Percentiles rank a stretch among this genome's conserved stretches.
phyloP scores from a whole-genome alignment of 1,140 invertebrate species.

The Drosophila lacteicornis region DNA sequence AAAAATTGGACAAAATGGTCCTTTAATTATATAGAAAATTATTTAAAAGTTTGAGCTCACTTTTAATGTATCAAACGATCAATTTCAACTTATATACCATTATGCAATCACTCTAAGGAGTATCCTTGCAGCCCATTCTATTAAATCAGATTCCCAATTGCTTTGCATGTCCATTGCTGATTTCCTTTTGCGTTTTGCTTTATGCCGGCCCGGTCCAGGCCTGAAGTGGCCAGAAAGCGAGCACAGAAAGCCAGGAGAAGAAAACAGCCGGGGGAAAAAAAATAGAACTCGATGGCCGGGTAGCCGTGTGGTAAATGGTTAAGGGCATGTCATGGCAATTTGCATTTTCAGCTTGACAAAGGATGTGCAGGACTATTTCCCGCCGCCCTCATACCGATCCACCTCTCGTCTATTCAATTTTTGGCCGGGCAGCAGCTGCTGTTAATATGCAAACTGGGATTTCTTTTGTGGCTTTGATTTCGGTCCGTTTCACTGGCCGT shows the following conservation, averaged over 20 bases:
- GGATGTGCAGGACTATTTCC: conserved; percentile 69
- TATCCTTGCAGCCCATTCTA: neutral
- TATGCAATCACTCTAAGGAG: conserved; percentile 9
- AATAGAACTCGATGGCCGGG: conserved; percentile 40
- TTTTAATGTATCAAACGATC: neutral
- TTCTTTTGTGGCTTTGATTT: conserved; percentile 84
- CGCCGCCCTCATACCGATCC: neutral
- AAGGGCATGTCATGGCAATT: conserved; percentile 82
- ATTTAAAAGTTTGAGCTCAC: no score
- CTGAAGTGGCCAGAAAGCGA: conserved; percentile 32
- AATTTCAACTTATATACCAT: neutral
- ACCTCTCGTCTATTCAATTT: conserved; percentile 53
- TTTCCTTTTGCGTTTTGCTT: conserved; percentile 78
- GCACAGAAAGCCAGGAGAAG: conserved; percentile 34
- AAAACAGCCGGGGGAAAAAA: conserved; percentile 31
- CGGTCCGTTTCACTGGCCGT: conserved; percentile 29
- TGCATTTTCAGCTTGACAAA: conserved; percentile 82
- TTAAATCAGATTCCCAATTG: neutral
- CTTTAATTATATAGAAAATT: no score
- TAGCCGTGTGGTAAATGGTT: conserved; percentile 77
- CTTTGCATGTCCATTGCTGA: conserved; percentile 55
- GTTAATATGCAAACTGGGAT: conserved; percentile 82
- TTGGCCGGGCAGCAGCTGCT: conserved; percentile 63
- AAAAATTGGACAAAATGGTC: no score
- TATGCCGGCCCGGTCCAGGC: conserved; percentile 47